Evolutionary conservation across 2,888 invertebrate species (phyloP).

Genomic region (Morinoia aosen): DNA sequence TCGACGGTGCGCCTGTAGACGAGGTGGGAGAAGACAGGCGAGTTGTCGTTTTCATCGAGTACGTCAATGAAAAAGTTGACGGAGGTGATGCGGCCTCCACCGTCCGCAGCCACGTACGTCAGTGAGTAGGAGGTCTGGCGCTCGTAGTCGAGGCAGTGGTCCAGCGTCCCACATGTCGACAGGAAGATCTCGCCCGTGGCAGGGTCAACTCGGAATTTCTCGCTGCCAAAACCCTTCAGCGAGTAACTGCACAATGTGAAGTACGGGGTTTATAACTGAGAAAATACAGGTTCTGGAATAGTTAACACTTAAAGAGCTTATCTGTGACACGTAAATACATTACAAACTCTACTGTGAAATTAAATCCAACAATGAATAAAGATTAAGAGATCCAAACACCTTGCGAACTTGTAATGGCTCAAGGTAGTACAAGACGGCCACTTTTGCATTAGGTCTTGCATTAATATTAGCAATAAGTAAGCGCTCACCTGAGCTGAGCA

Average conservation of each 20-base stretch:
- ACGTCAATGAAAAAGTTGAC: conserved; percentile 70
- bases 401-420: no score
- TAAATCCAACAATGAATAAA: no score
- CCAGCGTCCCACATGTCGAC: conserved; percentile 70
- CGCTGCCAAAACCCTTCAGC: conserved; percentile 84
- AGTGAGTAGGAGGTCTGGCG: conserved; percentile 84
- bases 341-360: not conserved
- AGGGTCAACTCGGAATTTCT: conserved; percentile 81
- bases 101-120: conserved; percentile 85
- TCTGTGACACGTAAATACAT: not conserved
- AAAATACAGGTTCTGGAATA: not conserved
- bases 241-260: conserved; percentile 74
- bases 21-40: conserved; percentile 79
- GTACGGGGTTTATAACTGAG: not conserved
- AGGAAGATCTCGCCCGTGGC: conserved; percentile 80
- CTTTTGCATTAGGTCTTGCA: not conserved
- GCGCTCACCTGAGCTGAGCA: conserved; percentile 76
- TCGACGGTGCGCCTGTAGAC: conserved; percentile 83
- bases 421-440: no score
- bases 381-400: no score
- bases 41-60: conserved; percentile 83
- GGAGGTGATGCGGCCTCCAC: conserved; percentile 76
- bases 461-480: not conserved
- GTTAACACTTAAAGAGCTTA: not conserved
- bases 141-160: conserved; percentile 80